Percentiles rank a stretch among this genome's conserved stretches.
These are phyloP conservation scores for Cydia strobilella DNA, from an alignment of 1,140 invertebrate species.

Conservation along the genomic window DNA sequence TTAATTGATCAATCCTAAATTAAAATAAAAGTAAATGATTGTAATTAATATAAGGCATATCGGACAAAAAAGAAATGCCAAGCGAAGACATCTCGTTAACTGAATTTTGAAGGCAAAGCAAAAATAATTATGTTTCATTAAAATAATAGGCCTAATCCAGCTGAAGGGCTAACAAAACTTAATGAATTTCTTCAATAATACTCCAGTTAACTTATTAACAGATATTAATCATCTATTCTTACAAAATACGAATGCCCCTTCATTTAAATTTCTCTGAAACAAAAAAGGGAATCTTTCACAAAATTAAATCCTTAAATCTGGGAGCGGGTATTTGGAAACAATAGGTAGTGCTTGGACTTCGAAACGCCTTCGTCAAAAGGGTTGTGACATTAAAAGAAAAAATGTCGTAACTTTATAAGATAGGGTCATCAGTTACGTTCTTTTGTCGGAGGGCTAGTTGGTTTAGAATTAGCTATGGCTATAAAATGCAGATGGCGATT, in stretches of 20 bases:
- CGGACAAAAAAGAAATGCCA: not conserved
- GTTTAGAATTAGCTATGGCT: not conserved
- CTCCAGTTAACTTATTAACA: conserved; percentile 25
- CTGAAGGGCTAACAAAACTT: conserved; percentile 7
- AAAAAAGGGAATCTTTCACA: conserved; percentile 26
- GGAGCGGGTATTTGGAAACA: conserved; percentile 6
- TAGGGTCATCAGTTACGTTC: not conserved
- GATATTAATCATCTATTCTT: conserved; percentile 24
- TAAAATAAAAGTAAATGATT: not conserved
- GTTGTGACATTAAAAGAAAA: not conserved
- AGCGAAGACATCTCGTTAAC: conserved; percentile 18
- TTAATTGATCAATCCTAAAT: not conserved
- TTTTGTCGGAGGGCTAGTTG: not conserved
- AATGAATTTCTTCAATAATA: conserved; percentile 14
- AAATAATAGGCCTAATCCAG: conserved; percentile 19
- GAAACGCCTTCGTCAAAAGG: conserved; percentile 4
- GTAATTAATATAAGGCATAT: conserved; percentile 18
- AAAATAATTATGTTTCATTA: conserved; percentile 30
- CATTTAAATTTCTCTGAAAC: conserved; percentile 3
- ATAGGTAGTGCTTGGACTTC: conserved; percentile 16
- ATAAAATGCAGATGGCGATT: conserved; percentile 13
- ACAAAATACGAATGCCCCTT: not conserved
- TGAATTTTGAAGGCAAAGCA: conserved; percentile 16
- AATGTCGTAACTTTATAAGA: not conserved
- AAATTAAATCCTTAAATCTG: conserved; percentile 13